phyloP scores from a whole-genome alignment of 2,888 invertebrate species.

The Cecidostiba fungosa region DNA sequence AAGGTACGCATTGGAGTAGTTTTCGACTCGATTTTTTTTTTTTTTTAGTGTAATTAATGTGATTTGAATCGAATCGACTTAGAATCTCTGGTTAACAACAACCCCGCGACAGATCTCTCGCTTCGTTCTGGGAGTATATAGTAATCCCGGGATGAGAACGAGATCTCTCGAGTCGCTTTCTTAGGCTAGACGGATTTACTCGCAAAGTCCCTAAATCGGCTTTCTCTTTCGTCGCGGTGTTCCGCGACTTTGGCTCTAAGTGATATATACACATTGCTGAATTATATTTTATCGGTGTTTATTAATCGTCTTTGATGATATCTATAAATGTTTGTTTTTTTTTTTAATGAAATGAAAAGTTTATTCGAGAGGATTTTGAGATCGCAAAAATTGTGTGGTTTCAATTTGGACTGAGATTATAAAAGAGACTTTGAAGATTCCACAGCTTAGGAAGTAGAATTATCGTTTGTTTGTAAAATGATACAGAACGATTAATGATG shows the following conservation, averaged over 20 bases:
- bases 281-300: too few species aligned
- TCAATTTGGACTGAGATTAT: too few species aligned
- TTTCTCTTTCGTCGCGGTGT: conserved; percentile 20
- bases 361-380: too few species aligned
- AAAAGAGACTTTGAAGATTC: too few species aligned
- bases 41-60: too few species aligned
- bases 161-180: conserved; percentile 51
- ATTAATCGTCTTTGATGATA: too few species aligned
- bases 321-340: not conserved
- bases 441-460: too few species aligned
- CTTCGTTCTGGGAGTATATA: conserved; percentile 67
- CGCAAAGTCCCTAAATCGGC: conserved; percentile 43
- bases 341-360: not conserved
- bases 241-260: conserved; percentile 8
- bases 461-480: too few species aligned
- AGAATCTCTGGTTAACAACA: conserved; percentile 74
- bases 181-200: conserved; percentile 45
- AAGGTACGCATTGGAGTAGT: conserved; percentile 80
- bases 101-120: conserved; percentile 72
- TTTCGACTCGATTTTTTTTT: not conserved
- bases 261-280: not conserved
- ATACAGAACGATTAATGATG: too few species aligned
- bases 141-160: conserved; percentile 70
- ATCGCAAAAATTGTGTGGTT: too few species aligned
- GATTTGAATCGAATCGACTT: conserved; percentile 37